phyloP scores from a whole-genome alignment of 2,113 vertebrate species.

The Eudyptes chrysolophus region DNA sequence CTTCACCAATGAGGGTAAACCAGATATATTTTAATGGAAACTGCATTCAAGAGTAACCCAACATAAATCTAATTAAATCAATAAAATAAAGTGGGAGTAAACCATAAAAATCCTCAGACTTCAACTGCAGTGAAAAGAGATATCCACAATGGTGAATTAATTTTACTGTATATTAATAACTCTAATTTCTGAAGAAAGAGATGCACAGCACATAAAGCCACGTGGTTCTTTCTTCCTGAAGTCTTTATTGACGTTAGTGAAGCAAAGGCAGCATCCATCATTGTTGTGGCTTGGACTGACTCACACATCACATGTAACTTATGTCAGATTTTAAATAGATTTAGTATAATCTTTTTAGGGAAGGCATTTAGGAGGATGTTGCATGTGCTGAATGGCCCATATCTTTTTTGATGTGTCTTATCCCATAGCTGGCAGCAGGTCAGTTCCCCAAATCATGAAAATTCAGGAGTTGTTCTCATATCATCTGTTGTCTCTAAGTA shows the following conservation, averaged over 20 bases:
- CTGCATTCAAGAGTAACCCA: not conserved
- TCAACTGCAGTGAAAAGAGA: not conserved
- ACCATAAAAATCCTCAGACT: not conserved
- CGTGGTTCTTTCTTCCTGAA: not conserved
- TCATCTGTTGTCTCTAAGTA: not conserved
- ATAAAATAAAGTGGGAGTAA: not conserved
- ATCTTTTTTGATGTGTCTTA: not conserved
- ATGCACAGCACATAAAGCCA: not conserved
- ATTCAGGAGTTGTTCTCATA: not conserved
- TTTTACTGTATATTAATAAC: not conserved
- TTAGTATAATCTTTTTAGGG: not conserved
- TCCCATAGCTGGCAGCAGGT: not conserved
- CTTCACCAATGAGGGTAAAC: not conserved
- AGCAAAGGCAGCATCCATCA: not conserved
- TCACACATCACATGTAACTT: not conserved
- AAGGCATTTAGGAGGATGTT: not conserved
- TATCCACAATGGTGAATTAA: not conserved
- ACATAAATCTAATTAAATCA: not conserved
- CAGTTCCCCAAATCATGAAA: not conserved
- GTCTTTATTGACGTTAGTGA: not conserved
- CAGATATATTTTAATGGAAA: not conserved
- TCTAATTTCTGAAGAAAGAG: not conserved
- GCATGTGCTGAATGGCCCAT: not conserved
- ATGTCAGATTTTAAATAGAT: not conserved
- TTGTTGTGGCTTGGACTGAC: not conserved